Evolutionary conservation across 2,113 vertebrate genomes (phyloP).

Genomic region (Panthera uncia): DNA sequence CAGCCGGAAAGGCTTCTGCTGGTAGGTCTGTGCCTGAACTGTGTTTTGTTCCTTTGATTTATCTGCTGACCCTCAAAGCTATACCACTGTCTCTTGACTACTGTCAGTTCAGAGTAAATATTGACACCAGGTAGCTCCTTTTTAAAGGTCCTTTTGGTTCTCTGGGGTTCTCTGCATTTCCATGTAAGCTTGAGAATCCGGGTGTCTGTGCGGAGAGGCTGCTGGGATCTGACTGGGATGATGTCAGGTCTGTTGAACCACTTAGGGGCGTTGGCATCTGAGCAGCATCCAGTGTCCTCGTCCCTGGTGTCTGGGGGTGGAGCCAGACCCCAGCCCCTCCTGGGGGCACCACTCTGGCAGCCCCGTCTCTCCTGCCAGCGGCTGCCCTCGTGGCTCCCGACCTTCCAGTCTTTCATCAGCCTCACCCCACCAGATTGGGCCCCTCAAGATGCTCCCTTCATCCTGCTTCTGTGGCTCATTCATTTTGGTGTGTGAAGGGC

Average conservation of each 20-base stretch:
- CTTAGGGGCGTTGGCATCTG: background rate
- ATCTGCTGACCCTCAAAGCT: background rate
- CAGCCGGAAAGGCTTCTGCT: background rate
- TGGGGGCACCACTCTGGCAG: background rate
- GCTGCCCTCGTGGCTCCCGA: background rate
- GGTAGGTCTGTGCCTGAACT: background rate
- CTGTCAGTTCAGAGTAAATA: background rate
- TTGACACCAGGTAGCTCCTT: background rate
- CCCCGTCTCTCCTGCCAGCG: background rate
- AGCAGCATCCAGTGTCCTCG: background rate
- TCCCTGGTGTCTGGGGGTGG: background rate
- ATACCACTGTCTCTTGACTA: background rate
- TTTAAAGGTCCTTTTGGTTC: background rate
- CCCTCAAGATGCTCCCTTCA: fast-evolving
- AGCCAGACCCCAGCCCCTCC: background rate
- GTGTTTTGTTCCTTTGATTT: background rate
- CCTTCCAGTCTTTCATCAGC: background rate
- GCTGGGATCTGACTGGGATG: background rate
- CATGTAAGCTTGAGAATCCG: background rate
- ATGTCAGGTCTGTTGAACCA: background rate
- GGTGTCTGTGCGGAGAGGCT: background rate
- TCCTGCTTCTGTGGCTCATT: background rate
- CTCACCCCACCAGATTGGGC: background rate
- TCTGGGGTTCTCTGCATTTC: background rate
- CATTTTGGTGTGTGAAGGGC: fast-evolving